A percentile compares a stretch with the other conserved stretches of the same genome.
Conservation (phyloP, 1,140 invertebrate species). For the Macrostomum lignano region DNA sequence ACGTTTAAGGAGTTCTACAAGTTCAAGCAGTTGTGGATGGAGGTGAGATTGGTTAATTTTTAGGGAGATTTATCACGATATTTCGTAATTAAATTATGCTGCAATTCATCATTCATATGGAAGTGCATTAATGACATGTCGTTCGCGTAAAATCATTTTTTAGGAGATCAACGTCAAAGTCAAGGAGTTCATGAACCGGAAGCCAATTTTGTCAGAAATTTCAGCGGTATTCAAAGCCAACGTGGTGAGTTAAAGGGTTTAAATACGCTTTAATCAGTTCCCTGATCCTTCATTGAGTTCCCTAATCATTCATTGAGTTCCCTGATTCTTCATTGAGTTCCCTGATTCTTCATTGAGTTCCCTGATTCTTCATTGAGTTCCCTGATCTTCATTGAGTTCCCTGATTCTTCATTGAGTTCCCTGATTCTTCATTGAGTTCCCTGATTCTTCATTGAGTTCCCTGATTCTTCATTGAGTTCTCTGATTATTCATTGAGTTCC, state of each 20-base stretch:
- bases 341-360: too few relatives aligned
- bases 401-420: too few relatives aligned
- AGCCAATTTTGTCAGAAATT: constrained; percentile 45
- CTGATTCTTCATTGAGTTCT: too few relatives aligned
- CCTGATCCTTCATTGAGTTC: too few relatives aligned
- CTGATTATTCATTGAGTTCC: too few relatives aligned
- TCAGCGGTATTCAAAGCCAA: constrained; percentile 38
- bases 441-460: too few relatives aligned
- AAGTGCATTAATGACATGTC: background rate
- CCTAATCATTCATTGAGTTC: too few relatives aligned
- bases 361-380: too few relatives aligned
- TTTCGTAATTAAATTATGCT: background rate
- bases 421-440: too few relatives aligned
- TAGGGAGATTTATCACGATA: background rate
- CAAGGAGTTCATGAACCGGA: constrained; percentile 43
- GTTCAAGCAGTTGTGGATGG: constrained; percentile 22
- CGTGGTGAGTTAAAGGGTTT: constrained; percentile 12
- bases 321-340: too few relatives aligned
- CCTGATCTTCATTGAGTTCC: too few relatives aligned
- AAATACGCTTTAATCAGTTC: constrained; percentile 4
- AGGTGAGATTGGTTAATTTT: constrained; percentile 10
- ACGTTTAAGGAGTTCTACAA: constrained; percentile 17
- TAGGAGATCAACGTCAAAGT: constrained; percentile 41
- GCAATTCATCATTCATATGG: background rate
- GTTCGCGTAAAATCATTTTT: constrained; percentile 6